Evolutionary conservation across 2,888 invertebrate species (phyloP).

Genomic region (Brachyopa scutellaris): DNA sequence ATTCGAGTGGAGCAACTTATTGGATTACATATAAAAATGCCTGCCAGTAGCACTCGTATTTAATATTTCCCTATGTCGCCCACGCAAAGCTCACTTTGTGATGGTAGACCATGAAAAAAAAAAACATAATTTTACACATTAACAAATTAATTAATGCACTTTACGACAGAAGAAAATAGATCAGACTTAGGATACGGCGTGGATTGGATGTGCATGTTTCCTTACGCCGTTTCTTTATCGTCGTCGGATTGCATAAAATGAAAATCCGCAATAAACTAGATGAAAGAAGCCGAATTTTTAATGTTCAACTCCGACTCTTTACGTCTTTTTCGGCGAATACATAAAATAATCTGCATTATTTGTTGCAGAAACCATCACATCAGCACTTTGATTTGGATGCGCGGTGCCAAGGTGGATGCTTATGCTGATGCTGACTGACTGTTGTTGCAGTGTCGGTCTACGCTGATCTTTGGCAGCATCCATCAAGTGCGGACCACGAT

Average conservation of each 20-base stretch:
- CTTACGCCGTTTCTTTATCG: not conserved
- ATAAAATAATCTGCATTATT: conserved; percentile 68
- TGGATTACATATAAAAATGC: no score
- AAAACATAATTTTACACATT: no score
- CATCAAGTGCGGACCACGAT: conserved; percentile 71
- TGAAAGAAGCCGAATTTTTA: conserved; percentile 70
- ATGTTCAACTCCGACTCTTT: conserved; percentile 67
- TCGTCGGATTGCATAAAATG: conserved; percentile 35
- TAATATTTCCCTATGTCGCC: no score
- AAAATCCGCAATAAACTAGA: conserved; percentile 67
- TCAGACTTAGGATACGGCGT: not conserved
- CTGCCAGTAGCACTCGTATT: no score
- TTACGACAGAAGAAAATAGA: conserved; percentile 10
- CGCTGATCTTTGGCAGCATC: conserved; percentile 68
- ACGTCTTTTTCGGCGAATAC: conserved; percentile 71
- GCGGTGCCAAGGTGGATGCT: conserved; percentile 49
- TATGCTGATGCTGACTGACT: conserved; percentile 23
- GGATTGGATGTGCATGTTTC: not conserved
- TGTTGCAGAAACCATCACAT: conserved; percentile 61
- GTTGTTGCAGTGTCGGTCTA: conserved; percentile 50
- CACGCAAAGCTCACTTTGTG: no score
- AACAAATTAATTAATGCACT: conserved; percentile 7
- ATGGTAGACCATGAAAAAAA: no score
- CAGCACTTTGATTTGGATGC: conserved; percentile 65
- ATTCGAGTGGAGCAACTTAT: no score